These are phyloP conservation scores for Acrobasis suavella DNA, from an alignment of 2,888 invertebrate species.

Conservation along the genomic window DNA sequence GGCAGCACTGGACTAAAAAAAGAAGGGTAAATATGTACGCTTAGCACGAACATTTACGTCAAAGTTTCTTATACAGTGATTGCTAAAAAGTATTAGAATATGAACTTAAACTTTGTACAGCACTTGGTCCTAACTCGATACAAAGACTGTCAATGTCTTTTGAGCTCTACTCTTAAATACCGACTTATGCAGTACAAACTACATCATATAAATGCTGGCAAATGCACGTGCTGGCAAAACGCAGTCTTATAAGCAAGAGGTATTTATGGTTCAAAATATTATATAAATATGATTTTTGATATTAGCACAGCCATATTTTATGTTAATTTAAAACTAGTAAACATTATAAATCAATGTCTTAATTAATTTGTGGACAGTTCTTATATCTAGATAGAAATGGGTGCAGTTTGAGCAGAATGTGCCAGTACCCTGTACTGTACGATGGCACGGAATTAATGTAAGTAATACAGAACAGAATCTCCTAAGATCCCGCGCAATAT, in stretches of 20 bases:
- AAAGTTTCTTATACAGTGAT: too few relatives aligned
- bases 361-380: slow-evolving; percentile 29
- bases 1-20: too few relatives aligned
- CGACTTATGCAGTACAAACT: slow-evolving; percentile 6
- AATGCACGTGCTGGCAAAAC: slow-evolving; percentile 58
- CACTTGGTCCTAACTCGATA: background rate
- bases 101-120: background rate
- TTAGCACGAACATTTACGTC: too few relatives aligned
- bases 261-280: slow-evolving; percentile 72
- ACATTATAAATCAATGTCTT: slow-evolving; percentile 34
- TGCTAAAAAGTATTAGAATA: too few relatives aligned
- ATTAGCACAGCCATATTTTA: slow-evolving; percentile 79
- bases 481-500: too few relatives aligned
- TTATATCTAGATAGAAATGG: slow-evolving; percentile 45
- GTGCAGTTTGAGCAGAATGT: slow-evolving; percentile 55
- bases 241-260: slow-evolving; percentile 75
- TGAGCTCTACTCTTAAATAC: background rate
- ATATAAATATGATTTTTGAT: slow-evolving; percentile 76
- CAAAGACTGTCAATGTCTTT: slow-evolving; percentile 1
- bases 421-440: slow-evolving; percentile 64
- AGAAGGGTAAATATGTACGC: too few relatives aligned
- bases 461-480: too few relatives aligned
- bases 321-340: slow-evolving; percentile 48
- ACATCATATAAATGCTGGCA: slow-evolving; percentile 36
- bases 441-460: too few relatives aligned